Evolutionary conservation across 1,140 invertebrate genomes (phyloP).

Genomic region (Leguminivora glycinivorella): DNA sequence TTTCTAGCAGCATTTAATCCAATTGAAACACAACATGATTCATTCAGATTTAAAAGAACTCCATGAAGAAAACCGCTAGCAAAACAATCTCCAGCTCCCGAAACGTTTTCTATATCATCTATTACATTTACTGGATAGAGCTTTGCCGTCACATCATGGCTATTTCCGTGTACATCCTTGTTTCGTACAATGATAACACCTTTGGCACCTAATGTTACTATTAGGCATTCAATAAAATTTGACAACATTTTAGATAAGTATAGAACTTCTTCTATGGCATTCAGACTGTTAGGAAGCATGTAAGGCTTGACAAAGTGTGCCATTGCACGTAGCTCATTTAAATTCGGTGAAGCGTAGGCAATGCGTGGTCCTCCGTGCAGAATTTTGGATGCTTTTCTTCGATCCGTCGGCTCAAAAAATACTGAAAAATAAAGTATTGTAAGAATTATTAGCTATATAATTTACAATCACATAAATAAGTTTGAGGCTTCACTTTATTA

Average conservation of each 20-base stretch:
- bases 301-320: slow-evolving; percentile 58
- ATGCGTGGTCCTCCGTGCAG: slow-evolving; percentile 55
- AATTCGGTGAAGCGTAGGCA: slow-evolving; percentile 85
- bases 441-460: too few relatives aligned
- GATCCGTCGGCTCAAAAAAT: slow-evolving; percentile 71
- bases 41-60: slow-evolving; percentile 65
- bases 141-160: slow-evolving; percentile 41
- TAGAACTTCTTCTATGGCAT: slow-evolving; percentile 74
- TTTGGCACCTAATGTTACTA: slow-evolving; percentile 80
- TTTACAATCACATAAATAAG: too few relatives aligned
- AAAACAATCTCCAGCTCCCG: slow-evolving; percentile 84
- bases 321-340: slow-evolving; percentile 83
- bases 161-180: slow-evolving; percentile 34
- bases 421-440: slow-evolving; percentile 52
- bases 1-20: slow-evolving; percentile 79
- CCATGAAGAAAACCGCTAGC: slow-evolving; percentile 81
- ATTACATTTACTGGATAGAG: slow-evolving; percentile 74
- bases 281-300: slow-evolving; percentile 11
- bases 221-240: slow-evolving; percentile 50
- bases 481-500: neutral
- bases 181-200: slow-evolving; percentile 77
- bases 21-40: slow-evolving; percentile 77
- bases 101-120: slow-evolving; percentile 80
- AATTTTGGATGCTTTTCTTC: slow-evolving; percentile 62
- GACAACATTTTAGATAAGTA: slow-evolving; percentile 53